Evolutionary conservation across 2,113 vertebrate genomes (phyloP), one percentile per base, ranked within the genome.

Genomic region (Mirounga angustirostris): DNA sequence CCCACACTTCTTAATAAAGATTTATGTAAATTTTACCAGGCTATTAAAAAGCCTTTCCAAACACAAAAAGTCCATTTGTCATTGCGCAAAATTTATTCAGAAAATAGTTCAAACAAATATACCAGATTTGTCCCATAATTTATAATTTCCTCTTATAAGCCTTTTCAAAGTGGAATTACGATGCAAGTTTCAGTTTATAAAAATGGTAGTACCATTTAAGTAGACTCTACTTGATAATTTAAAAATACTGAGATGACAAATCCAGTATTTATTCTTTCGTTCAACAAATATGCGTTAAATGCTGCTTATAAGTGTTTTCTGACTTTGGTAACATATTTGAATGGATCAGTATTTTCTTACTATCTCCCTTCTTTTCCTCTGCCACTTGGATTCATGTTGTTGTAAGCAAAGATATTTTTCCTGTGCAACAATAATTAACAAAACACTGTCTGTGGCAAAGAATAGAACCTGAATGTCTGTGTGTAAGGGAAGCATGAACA

Each of bases 211-310:
- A 33, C 5, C 33, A 78, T 24, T 69, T 74, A 71, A 87, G n/a
- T 26, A 90, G 69, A 82, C 33, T 87, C 28, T 54, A 36, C 36
- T 43, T 84, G 91, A 80, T 8, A 78, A 76, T 54, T 88, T 28
- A 85, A 92, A 86, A 81, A n/a, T 54, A 96, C 0, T 21, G 46
- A 95, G 46, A 78, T 12, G 76, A 90, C 84, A 74, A 97, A 52
- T 58, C 24, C 56, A 71, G 16, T 52, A 91, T n/a, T 54, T 33
- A 63, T 73, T 58, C 59, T 78, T 83, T 79, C 13, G 82, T 36
- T 87, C 33, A 93, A 69, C 40, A 43, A 69, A 90, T 58, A 54
- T 10, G 16, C 26, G 54, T 69, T 50, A 58, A 89, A 26, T 54
- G 46, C 7, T 56, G 10, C 61, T 22, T 43, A 21, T 8, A 92